Conservation (phyloP, 2,113 vertebrate species). For the Colius striatus region DNA sequence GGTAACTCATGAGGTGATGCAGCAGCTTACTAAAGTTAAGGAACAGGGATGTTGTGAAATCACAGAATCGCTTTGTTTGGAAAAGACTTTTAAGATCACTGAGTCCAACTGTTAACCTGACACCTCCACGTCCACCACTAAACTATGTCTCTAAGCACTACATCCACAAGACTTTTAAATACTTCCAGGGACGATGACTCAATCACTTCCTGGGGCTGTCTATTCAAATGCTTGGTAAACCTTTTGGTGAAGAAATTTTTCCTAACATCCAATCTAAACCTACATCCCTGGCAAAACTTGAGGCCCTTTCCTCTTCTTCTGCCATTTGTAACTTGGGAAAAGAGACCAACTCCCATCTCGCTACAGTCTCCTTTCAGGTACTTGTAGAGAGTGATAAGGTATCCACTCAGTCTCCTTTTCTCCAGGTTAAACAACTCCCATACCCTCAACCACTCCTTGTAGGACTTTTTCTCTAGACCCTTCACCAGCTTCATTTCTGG, state of each 20-base stretch:
- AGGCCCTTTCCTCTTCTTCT: background rate
- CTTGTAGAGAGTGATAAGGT: background rate
- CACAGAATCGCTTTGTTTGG: background rate
- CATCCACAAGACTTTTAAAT: no score
- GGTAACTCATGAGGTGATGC: background rate
- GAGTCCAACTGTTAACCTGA: background rate
- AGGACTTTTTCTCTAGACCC: background rate
- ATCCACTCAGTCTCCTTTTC: background rate
- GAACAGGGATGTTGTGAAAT: background rate
- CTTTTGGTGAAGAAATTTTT: no score
- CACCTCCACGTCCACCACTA: background rate
- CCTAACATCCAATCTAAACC: background rate
- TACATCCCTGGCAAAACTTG: background rate
- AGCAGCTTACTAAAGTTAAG: background rate
- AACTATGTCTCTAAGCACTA: background rate
- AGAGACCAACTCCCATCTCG: accelerated
- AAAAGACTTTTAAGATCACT: background rate
- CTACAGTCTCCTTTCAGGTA: background rate
- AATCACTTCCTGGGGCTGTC: no score
- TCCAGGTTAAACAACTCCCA: background rate
- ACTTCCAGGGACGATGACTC: no score
- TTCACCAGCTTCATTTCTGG: accelerated
- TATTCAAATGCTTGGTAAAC: no score
- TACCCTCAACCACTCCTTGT: background rate
- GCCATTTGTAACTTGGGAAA: background rate